Evolutionary conservation across 2,113 vertebrate genomes (phyloP).

Genomic region (Bubalus kerabau): DNA sequence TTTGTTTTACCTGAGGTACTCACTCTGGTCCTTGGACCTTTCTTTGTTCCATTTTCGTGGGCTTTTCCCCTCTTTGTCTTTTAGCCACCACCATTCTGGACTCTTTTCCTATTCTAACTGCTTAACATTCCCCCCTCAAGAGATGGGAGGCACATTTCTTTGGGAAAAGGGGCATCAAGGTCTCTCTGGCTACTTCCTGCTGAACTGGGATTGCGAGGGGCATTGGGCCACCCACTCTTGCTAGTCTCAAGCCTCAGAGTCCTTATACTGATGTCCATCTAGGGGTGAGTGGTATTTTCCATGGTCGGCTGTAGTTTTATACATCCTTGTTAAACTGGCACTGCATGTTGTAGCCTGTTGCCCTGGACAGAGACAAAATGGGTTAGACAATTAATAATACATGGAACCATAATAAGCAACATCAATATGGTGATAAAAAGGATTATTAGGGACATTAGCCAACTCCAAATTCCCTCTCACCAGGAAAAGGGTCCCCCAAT

Average conservation of each 20-base stretch:
- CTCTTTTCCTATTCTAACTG: not conserved
- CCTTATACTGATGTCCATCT: not conserved
- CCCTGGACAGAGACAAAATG: too few relatives aligned
- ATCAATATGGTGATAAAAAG: not conserved
- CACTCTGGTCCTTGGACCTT: not conserved
- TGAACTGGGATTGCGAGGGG: too few relatives aligned
- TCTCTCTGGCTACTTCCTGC: too few relatives aligned
- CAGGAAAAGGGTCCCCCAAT: not conserved
- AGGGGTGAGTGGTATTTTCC: not conserved
- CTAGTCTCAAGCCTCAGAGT: not conserved
- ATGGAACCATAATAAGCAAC: not conserved
- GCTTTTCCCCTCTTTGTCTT: not conserved
- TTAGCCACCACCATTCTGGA: not conserved
- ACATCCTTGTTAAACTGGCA: not conserved
- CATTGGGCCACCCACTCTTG: not conserved
- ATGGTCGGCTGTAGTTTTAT: not conserved
- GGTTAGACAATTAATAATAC: not conserved
- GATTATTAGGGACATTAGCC: not conserved
- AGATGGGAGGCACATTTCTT: too few relatives aligned
- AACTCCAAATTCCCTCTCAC: not conserved
- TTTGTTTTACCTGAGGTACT: not conserved
- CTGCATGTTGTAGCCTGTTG: too few relatives aligned
- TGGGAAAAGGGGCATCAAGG: too few relatives aligned
- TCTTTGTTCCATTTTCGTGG: not conserved
- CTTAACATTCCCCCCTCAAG: too few relatives aligned